phyloP scores from a whole-genome alignment of 2,113 vertebrate genomes.

The Dasypus novemcinctus region DNA sequence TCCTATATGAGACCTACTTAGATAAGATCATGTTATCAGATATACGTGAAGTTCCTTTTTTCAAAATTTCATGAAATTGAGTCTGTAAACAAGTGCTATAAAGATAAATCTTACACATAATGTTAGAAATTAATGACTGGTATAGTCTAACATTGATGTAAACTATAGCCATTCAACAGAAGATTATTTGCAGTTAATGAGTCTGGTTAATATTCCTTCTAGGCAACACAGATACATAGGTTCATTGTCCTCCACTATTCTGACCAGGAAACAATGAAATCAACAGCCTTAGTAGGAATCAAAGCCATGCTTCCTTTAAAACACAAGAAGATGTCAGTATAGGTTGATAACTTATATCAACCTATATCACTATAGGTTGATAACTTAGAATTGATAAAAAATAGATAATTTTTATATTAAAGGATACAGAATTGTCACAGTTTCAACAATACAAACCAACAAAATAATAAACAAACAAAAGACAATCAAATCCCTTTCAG shows the following conservation, averaged over 20 bases:
- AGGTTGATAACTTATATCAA: not conserved
- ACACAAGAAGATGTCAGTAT: not conserved
- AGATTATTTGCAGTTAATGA: not conserved
- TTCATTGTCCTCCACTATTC: not conserved
- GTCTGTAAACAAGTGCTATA: not conserved
- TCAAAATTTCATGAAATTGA: not conserved
- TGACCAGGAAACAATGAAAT: not conserved
- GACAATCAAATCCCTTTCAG: not conserved
- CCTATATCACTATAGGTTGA: not conserved
- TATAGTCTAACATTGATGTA: not conserved
- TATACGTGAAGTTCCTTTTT: not conserved
- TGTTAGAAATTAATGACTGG: not conserved
- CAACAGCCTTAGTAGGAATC: not conserved
- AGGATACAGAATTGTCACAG: not conserved
- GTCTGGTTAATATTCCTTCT: not conserved
- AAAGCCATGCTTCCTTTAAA: not conserved
- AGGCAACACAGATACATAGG: not conserved
- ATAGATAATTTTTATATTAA: not conserved
- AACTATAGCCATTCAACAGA: not conserved
- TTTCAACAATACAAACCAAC: not conserved
- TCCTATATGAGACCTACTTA: not conserved
- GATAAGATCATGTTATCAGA: not conserved
- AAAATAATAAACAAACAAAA: not conserved
- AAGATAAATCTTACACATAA: not conserved
- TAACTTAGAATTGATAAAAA: not conserved